Base-by-base conservation (phyloP, 2,888 invertebrate genomes). In the Adelphocoris suturalis region DNA sequence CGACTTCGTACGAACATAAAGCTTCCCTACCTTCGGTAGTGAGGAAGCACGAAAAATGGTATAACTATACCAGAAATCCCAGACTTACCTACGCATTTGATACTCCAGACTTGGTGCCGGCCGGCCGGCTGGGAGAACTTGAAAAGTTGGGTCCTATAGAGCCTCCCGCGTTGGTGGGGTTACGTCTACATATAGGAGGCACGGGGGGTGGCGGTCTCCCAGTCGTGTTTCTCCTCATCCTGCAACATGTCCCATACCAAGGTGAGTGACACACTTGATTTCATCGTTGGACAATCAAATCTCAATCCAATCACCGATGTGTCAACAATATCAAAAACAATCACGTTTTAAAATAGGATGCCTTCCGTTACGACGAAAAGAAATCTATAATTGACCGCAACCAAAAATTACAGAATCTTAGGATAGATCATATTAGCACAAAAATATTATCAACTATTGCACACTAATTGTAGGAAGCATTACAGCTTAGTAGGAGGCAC, bases 241-340 rank as follows among this genome's bases (percentile, higher is more conserved):
- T 68, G 23, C 68, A 68, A 23, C 68, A 68, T 68, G 68, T 68
- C 23, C 68, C 68, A 68, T 23, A 68, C 68, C 19, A 23, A 68
- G 68, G 68, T 68, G 68, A 68, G 68, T 23, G 68, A n/a, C n/a
- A n/a, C n/a, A 23, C 68, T 68, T 9, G 13, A 3, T 68, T 23
- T 13, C 19, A 23, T 12, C 23, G 23, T 68, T 68, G 11, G 23
- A 23, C 68, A 19, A 12, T 19, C 7, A 37, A n/a, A n/a, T n/a
- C n/a, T n/a, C n/a, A n/a, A n/a, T n/a, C 37, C 37, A 23, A 19
- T n/a, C 19, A 2, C 23, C 23, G 19, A 12, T 3, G 9, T 68
- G 68, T 68, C 12, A 68, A 68, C 68, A 68, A 68, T 7, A 52
- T 2, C 13, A 61, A 19, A 19, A 19, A 19, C 9, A 1, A n/a